Conservation (phyloP, 2,888 invertebrate genomes). For the Acheta domesticus region DNA sequence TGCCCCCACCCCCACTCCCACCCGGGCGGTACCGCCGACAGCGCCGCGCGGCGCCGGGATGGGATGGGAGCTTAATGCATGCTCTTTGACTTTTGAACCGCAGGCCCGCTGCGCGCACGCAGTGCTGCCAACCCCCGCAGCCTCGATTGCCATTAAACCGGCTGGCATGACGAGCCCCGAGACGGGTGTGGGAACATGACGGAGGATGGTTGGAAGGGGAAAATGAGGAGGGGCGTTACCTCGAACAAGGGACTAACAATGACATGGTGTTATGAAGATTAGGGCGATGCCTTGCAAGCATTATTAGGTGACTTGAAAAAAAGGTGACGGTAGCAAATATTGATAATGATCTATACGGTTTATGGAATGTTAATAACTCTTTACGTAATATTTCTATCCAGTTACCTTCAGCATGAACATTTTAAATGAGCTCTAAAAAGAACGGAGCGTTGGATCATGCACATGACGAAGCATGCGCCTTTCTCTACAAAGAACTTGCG, state of each 20-base stretch:
- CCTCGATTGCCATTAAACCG: conserved; percentile 18
- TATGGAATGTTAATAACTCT: not conserved
- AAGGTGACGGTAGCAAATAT: not conserved
- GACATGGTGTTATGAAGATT: too few species aligned
- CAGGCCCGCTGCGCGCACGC: conserved; percentile 3
- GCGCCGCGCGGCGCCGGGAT: not conserved
- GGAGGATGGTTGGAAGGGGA: not conserved
- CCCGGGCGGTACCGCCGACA: not conserved
- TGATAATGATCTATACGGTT: not conserved
- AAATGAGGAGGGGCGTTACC: not conserved
- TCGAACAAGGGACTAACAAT: not conserved
- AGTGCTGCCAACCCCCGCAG: not conserved
- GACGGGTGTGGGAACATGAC: not conserved
- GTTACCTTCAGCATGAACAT: not conserved
- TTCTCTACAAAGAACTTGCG: not conserved
- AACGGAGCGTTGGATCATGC: conserved; percentile 3
- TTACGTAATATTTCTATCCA: not conserved
- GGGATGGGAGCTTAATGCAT: conserved; percentile 18
- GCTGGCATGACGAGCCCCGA: not conserved
- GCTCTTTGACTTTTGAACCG: conserved; percentile 18
- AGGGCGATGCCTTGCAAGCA: not conserved
- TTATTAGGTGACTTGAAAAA: not conserved
- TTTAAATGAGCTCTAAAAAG: conserved; percentile 9
- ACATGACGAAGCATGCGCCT: not conserved
- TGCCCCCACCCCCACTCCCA: not conserved